A percentile compares a stretch with the other conserved stretches of the same genome.
Evolutionary conservation across 1,140 invertebrate genomes (phyloP).

Genomic region (Brachionus paranguensis): DNA sequence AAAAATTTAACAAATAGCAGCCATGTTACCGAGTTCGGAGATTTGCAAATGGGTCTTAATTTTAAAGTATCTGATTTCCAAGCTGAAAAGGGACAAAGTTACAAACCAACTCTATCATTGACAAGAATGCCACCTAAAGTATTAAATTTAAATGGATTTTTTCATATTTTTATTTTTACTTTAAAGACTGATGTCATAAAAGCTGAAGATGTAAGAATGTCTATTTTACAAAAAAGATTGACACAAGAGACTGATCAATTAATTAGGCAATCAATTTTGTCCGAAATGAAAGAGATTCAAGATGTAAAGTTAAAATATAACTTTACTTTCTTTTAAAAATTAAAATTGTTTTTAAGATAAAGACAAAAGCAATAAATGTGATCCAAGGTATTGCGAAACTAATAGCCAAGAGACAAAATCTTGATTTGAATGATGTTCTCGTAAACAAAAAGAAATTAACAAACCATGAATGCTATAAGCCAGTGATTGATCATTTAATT

Average conservation of each 20-base stretch:
- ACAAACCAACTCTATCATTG: not conserved
- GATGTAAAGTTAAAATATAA: not conserved
- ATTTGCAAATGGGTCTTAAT: slow-evolving; percentile 46
- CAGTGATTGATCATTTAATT: slow-evolving; percentile 44
- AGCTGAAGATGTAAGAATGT: slow-evolving; percentile 52
- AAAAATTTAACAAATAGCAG: slow-evolving; percentile 62
- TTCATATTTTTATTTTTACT: not conserved
- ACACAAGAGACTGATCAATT: slow-evolving; percentile 33
- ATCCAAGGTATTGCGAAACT: slow-evolving; percentile 45
- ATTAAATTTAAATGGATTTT: not conserved
- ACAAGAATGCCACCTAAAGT: not conserved
- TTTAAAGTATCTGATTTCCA: slow-evolving; percentile 26
- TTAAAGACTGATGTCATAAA: slow-evolving; percentile 51
- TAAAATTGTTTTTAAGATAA: slow-evolving; percentile 43
- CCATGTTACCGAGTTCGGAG: slow-evolving; percentile 62
- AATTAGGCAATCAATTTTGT: not conserved
- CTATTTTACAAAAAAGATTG: slow-evolving; percentile 48
- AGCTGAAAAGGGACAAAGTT: not conserved
- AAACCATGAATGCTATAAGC: slow-evolving; percentile 48
- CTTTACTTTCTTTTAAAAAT: not conserved
- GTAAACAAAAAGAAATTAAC: slow-evolving; percentile 42
- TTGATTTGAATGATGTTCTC: slow-evolving; percentile 41
- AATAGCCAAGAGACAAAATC: slow-evolving; percentile 41
- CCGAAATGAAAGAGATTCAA: not conserved
- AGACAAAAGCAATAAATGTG: slow-evolving; percentile 42